Percentiles rank a stretch among this genome's conserved stretches.
Evolutionary conservation across 2,888 invertebrate species (phyloP).

Genomic region (Philopedon plagiatum): DNA sequence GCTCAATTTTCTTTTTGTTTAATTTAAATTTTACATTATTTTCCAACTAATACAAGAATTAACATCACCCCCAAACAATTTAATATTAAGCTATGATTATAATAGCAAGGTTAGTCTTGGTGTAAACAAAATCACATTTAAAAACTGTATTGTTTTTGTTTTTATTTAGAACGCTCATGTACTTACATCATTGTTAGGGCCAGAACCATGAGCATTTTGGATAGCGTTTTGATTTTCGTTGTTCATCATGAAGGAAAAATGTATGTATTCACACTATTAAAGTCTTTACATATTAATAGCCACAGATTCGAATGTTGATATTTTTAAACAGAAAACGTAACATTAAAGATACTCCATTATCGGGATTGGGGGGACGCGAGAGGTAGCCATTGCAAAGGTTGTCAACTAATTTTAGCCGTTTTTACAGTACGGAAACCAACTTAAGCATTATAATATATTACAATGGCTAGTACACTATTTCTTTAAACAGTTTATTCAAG

Average conservation of each 20-base stretch:
- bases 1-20: no score
- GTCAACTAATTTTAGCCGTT: slow-evolving; percentile 51
- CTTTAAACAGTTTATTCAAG: slow-evolving; percentile 21
- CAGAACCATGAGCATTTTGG: slow-evolving; percentile 71
- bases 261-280: slow-evolving; percentile 24
- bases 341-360: slow-evolving; percentile 68
- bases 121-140: background rate
- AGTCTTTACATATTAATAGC: slow-evolving; percentile 10
- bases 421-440: slow-evolving; percentile 27
- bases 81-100: no score
- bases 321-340: slow-evolving; percentile 63
- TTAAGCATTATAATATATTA: slow-evolving; percentile 13
- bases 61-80: no score
- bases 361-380: slow-evolving; percentile 72
- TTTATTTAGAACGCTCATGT: background rate
- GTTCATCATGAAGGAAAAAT: slow-evolving; percentile 63
- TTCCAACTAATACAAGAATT: no score
- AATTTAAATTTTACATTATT: no score
- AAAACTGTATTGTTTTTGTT: background rate
- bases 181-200: slow-evolving; percentile 71
- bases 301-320: slow-evolving; percentile 2
- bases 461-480: slow-evolving; percentile 21
- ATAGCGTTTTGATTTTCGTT: slow-evolving; percentile 72
- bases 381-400: slow-evolving; percentile 59
- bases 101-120: no score